Evolutionary conservation across 2,113 vertebrate genomes (phyloP).

Genomic region (Gavialis gangeticus): DNA sequence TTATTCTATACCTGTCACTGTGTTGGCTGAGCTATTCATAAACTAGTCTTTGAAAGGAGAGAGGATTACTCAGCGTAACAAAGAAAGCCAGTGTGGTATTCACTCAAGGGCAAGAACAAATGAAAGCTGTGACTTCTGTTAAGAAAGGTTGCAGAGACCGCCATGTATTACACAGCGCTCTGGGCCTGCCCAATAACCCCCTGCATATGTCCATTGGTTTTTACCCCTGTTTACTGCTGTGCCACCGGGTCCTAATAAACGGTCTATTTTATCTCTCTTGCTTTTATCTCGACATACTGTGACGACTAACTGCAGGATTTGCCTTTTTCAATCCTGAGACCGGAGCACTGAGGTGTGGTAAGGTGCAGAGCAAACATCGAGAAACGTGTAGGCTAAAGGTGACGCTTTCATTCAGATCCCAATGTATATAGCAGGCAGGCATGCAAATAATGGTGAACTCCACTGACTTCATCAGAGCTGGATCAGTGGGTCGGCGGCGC

Average conservation of each 20-base stretch:
- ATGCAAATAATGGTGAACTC: background rate
- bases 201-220: background rate
- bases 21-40: background rate
- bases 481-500: background rate
- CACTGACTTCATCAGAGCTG: background rate
- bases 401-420: background rate
- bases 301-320: background rate
- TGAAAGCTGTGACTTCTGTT: background rate
- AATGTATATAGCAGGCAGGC: accelerated
- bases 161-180: accelerated
- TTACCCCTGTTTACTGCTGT: background rate
- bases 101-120: background rate
- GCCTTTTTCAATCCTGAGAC: background rate
- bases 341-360: background rate
- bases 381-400: background rate
- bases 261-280: accelerated
- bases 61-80: background rate
- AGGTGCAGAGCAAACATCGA: accelerated
- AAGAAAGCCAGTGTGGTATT: background rate
- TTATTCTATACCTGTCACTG: background rate
- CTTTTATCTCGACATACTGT: background rate
- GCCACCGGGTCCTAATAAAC: background rate
- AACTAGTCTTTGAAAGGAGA: background rate
- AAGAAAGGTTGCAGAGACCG: accelerated
- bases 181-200: background rate